A percentile compares a stretch with the other conserved stretches of the same genome.
phyloP scores from a whole-genome alignment of 2,797 vertebrate genomes.

The Centroberyx gerrardi region DNA sequence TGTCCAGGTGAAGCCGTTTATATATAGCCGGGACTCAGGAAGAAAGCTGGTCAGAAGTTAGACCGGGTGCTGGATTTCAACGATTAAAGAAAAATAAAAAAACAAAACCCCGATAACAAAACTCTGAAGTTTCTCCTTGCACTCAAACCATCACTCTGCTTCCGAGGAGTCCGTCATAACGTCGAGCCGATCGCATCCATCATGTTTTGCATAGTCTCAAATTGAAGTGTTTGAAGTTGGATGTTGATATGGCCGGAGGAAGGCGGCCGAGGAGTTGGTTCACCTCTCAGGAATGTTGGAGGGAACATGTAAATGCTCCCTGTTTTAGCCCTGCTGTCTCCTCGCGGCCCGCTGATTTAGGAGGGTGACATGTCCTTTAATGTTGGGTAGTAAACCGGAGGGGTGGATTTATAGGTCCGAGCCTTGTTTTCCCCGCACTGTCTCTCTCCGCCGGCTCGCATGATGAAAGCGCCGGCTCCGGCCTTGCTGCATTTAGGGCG shows the following conservation, averaged over 20 bases:
- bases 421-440: slow-evolving; percentile 60
- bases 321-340: slow-evolving; percentile 75
- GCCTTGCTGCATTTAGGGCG: slow-evolving; percentile 47
- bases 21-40: slow-evolving; percentile 47
- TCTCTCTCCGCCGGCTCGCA: slow-evolving; percentile 60
- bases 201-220: slow-evolving; percentile 43
- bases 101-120: slow-evolving; percentile 9
- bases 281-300: slow-evolving; percentile 79
- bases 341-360: slow-evolving; percentile 75
- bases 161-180: slow-evolving; percentile 22
- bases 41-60: slow-evolving; percentile 39
- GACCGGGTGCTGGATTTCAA: slow-evolving; percentile 43
- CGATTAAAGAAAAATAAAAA: slow-evolving; percentile 27
- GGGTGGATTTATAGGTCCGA: slow-evolving; percentile 75
- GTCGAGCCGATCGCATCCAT: slow-evolving; percentile 41
- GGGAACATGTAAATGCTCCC: slow-evolving; percentile 76
- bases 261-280: slow-evolving; percentile 64
- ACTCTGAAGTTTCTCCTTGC: neutral
- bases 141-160: slow-evolving; percentile 19
- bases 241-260: slow-evolving; percentile 56
- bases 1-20: slow-evolving; percentile 70
- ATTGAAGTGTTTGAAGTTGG: slow-evolving; percentile 41
- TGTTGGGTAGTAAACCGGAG: slow-evolving; percentile 78
- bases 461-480: slow-evolving; percentile 56
- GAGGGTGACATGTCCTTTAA: slow-evolving; percentile 80